phyloP scores from a whole-genome alignment of 2,888 invertebrate species.

The Pyrrhia umbra region DNA sequence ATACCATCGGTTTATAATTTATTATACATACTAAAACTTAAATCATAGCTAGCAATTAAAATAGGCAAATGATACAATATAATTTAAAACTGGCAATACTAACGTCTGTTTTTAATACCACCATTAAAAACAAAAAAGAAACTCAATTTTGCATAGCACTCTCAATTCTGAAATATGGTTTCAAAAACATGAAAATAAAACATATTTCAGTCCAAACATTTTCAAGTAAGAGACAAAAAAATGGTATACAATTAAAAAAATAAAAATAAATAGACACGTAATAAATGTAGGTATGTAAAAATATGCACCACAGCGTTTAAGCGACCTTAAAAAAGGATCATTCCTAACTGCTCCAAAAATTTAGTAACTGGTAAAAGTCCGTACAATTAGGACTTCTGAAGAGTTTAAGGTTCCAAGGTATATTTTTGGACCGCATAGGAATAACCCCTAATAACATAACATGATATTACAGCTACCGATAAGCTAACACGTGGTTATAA shows the following conservation, averaged over 20 bases:
- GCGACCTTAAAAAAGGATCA: slow-evolving; percentile 25
- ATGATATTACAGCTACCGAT: slow-evolving; percentile 58
- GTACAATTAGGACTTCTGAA: no score
- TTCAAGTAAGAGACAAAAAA: slow-evolving; percentile 33
- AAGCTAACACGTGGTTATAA: slow-evolving; percentile 59
- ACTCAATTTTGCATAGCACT: no score
- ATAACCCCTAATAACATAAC: slow-evolving; percentile 46
- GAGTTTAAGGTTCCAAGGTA: no score
- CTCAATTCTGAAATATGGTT: no score
- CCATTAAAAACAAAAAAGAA: no score
- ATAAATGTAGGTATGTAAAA: slow-evolving; percentile 60
- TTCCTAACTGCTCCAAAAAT: neutral
- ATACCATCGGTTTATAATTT: no score
- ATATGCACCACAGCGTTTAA: slow-evolving; percentile 62
- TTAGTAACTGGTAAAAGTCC: neutral
- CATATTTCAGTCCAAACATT: slow-evolving; percentile 24
- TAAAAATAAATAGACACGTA: slow-evolving; percentile 65
- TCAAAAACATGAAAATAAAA: no score
- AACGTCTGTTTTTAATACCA: no score
- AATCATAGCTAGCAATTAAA: no score
- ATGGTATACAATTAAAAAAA: slow-evolving; percentile 54
- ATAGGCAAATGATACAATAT: no score
- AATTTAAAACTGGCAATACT: no score
- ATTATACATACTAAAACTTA: no score
- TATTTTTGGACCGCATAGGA: neutral